Conservation (phyloP, 2,797 vertebrate species). For the Spinus olivaceus region DNA sequence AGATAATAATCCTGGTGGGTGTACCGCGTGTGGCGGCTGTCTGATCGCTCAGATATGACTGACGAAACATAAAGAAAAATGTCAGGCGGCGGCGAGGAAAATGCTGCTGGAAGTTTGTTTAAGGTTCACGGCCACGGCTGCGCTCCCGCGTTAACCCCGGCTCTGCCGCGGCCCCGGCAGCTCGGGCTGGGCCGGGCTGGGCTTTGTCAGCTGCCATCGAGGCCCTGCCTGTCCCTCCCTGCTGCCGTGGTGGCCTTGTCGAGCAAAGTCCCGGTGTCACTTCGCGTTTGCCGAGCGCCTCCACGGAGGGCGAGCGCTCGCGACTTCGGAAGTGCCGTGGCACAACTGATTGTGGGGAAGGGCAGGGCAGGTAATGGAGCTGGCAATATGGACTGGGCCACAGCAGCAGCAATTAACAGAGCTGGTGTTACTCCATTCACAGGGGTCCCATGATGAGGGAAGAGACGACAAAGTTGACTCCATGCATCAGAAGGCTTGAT, state of each 20-base stretch:
- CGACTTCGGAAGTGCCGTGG: conserved; percentile 26
- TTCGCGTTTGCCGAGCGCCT: background rate
- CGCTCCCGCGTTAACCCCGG: conserved; percentile 69
- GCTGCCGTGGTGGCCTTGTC: background rate
- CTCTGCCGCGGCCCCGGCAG: background rate
- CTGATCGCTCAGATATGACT: conserved; percentile 91
- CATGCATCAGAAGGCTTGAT: too few species aligned
- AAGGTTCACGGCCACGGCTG: conserved; percentile 80
- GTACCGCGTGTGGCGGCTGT: conserved; percentile 86
- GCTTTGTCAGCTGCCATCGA: background rate
- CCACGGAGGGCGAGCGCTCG: conserved; percentile 4
- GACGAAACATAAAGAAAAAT: conserved; percentile 87
- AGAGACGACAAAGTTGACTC: too few species aligned
- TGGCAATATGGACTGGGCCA: background rate
- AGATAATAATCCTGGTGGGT: conserved; percentile 92
- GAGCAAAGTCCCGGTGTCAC: background rate
- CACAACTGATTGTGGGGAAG: background rate
- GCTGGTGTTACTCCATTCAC: too few species aligned
- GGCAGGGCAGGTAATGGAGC: conserved; percentile 23
- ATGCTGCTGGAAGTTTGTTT: conserved; percentile 89
- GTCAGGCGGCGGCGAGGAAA: conserved; percentile 86
- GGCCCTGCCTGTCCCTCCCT: background rate
- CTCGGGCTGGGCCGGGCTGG: background rate
- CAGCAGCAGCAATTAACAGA: conserved; percentile 32
- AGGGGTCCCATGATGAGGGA: too few species aligned